Conservation (phyloP, 2,113 vertebrate genomes). For the Callorhinus ursinus region DNA sequence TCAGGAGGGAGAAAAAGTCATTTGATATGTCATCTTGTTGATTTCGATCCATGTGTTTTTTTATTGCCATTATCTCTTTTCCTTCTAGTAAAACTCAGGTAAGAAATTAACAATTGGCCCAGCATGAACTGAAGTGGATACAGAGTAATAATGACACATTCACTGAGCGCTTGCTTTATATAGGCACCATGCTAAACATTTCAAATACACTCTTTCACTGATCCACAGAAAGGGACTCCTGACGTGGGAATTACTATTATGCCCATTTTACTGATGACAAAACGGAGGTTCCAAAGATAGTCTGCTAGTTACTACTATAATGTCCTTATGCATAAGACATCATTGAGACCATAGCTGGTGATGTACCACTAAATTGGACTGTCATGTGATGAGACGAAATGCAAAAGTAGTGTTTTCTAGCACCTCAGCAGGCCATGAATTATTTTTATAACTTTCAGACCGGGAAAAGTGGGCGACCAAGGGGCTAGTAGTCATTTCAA, state of each 20-base stretch:
- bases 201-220: neutral
- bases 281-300: neutral
- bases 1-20: neutral
- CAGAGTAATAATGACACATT: neutral
- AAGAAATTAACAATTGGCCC: neutral
- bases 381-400: neutral
- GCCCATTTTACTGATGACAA: neutral
- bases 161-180: neutral
- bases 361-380: neutral
- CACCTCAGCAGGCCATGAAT: neutral
- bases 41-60: neutral
- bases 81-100: neutral
- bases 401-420: neutral
- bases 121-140: neutral
- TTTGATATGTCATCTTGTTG: neutral
- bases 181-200: neutral
- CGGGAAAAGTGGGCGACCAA: neutral
- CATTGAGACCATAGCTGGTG: neutral
- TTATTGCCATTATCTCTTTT: neutral
- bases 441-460: neutral
- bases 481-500: neutral
- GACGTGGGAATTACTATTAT: neutral
- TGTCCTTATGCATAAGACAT: neutral
- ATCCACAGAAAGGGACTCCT: neutral
- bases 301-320: neutral